A percentile compares a stretch with the other conserved stretches of the same genome.
Evolutionary conservation across 1,140 invertebrate genomes (phyloP).

Genomic region (Saxidomus purpurata): DNA sequence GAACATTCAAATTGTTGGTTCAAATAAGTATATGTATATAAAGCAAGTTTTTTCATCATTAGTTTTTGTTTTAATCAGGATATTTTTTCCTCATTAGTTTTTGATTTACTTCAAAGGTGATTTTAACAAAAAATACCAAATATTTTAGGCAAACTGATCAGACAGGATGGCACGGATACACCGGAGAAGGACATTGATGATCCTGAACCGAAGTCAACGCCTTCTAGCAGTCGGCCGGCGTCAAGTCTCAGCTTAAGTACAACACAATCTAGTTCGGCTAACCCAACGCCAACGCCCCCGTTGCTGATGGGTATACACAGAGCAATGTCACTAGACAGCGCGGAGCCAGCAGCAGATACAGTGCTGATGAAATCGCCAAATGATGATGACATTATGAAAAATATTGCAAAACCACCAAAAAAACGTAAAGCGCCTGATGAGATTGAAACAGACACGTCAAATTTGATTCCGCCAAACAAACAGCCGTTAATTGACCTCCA

Average conservation of each 20-base stretch:
- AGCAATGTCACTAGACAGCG: constrained; percentile 46
- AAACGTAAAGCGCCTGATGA: constrained; percentile 83
- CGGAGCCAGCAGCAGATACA: constrained; percentile 34
- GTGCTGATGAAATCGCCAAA: constrained; percentile 68
- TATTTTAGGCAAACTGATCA: constrained; percentile 58
- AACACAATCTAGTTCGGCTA: constrained; percentile 41
- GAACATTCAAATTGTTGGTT: no score
- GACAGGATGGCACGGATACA: constrained; percentile 68
- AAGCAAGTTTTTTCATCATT: no score
- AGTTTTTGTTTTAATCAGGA: no score
- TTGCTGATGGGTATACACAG: constrained; percentile 27
- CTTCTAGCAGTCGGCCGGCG: constrained; percentile 49
- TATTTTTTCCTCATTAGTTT: no score
- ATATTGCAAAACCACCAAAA: constrained; percentile 85
- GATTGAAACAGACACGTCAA: constrained; percentile 67
- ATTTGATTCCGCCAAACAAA: constrained; percentile 70
- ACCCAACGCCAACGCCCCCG: constrained; percentile 42
- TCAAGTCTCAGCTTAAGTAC: constrained; percentile 49
- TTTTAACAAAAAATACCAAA: no score
- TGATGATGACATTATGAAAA: constrained; percentile 62
- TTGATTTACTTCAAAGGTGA: no score
- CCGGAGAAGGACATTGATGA: constrained; percentile 63
- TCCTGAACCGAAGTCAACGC: constrained; percentile 51
- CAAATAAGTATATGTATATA: no score
- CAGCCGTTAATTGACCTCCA: constrained; percentile 91